Percentiles rank a stretch among this genome's conserved stretches.
Evolutionary conservation across 2,888 invertebrate species (phyloP).

Genomic region (Hipparchia semele): DNA sequence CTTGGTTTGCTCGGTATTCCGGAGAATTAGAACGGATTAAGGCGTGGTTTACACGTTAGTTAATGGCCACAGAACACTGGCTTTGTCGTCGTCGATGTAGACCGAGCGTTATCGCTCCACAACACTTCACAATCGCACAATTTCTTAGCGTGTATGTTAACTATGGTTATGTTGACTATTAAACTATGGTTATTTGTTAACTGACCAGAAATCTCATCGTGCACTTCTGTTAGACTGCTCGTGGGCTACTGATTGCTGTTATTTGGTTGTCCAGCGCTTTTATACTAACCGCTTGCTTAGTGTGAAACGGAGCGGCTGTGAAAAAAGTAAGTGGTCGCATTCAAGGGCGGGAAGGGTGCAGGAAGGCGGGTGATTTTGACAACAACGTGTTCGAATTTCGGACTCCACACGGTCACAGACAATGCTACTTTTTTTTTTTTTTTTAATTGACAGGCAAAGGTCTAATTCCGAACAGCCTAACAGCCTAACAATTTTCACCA

Average conservation of each 20-base stretch:
- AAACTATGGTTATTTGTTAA: constrained; percentile 41
- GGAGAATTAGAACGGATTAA: not conserved
- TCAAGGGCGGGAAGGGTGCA: constrained; percentile 81
- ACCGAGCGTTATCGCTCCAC: constrained; percentile 28
- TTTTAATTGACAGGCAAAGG: constrained; percentile 16
- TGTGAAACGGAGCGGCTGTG: constrained; percentile 67
- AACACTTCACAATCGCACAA: constrained; percentile 50
- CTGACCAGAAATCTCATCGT: constrained; percentile 81
- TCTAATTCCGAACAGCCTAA: constrained; percentile 13
- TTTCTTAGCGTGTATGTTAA: constrained; percentile 4
- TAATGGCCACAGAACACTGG: constrained; percentile 5
- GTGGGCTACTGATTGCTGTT: constrained; percentile 80
- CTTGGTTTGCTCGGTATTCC: not conserved
- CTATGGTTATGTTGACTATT: not conserved
- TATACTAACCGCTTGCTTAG: constrained; percentile 66
- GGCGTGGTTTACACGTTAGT: not conserved
- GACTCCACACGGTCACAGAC: constrained; percentile 40
- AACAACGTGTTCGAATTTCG: constrained; percentile 51
- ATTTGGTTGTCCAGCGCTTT: constrained; percentile 68
- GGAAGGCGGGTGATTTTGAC: constrained; percentile 71
- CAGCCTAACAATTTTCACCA: not conserved
- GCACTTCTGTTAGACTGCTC: constrained; percentile 82
- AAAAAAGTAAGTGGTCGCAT: constrained; percentile 77
- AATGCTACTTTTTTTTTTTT: constrained; percentile 14
- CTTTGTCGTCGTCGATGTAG: not conserved